Evolutionary conservation across 2,797 vertebrate genomes (phyloP).

Genomic region (Melanotaenia maccullochi): DNA sequence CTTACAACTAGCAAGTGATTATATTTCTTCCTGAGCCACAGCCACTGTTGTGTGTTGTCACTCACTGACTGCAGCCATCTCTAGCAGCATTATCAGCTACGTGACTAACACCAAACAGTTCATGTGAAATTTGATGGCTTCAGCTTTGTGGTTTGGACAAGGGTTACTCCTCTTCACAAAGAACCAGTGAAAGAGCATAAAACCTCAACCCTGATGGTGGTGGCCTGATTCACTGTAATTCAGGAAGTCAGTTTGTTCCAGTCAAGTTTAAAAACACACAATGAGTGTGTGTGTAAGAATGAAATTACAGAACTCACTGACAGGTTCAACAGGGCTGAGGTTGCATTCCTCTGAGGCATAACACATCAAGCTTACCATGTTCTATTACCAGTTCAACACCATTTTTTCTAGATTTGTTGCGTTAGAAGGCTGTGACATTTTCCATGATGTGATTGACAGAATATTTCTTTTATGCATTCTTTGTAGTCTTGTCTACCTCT

Average conservation of each 20-base stretch:
- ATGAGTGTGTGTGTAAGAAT: slow-evolving; percentile 19
- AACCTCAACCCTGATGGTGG: slow-evolving; percentile 5
- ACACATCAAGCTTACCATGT: slow-evolving; percentile 1
- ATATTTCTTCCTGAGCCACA: too few relatives aligned
- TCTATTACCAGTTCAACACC: background rate
- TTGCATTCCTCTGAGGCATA: slow-evolving; percentile 33
- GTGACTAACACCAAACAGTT: slow-evolving; percentile 26
- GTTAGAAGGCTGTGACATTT: slow-evolving; percentile 8
- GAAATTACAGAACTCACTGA: slow-evolving; percentile 41
- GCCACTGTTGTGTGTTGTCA: background rate
- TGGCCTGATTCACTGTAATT: slow-evolving; percentile 41
- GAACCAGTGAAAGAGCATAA: slow-evolving; percentile 19
- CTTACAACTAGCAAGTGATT: background rate
- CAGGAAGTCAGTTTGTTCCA: slow-evolving; percentile 36
- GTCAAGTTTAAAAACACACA: slow-evolving; percentile 45
- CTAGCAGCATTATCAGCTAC: slow-evolving; percentile 20
- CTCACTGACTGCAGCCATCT: slow-evolving; percentile 10
- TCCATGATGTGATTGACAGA: slow-evolving; percentile 12
- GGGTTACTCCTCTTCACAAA: slow-evolving; percentile 15
- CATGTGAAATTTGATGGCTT: slow-evolving; percentile 29
- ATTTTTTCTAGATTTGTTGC: slow-evolving; percentile 24
- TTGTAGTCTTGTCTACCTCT: slow-evolving; percentile 1
- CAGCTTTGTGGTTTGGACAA: slow-evolving; percentile 27
- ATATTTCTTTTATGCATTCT: slow-evolving; percentile 23
- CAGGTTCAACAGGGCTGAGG: slow-evolving; percentile 33